phyloP scores from a whole-genome alignment of 1,140 invertebrate genomes.

The Sitobion miscanthi region DNA sequence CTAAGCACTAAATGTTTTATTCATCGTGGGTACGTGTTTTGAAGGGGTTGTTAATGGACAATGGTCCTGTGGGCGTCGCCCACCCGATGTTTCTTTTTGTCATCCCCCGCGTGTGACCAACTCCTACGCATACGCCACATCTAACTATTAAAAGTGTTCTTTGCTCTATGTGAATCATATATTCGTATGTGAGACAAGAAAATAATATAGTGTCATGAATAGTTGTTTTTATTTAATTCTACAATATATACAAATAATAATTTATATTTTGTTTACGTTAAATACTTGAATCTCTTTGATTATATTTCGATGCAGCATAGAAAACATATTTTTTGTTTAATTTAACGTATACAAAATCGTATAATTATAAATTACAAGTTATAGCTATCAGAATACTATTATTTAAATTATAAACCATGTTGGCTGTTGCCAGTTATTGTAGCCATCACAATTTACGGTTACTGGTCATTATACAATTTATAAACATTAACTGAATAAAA shows the following conservation, averaged over 20 bases:
- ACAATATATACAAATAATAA: not conserved
- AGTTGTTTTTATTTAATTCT: slow-evolving; percentile 17
- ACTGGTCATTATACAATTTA: not conserved
- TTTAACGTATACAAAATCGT: not conserved
- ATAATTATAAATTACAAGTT: not conserved
- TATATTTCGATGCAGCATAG: not conserved
- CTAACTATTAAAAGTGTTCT: not conserved
- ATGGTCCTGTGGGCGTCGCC: slow-evolving; percentile 51
- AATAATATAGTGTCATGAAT: slow-evolving; percentile 1
- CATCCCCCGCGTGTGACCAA: slow-evolving; percentile 46
- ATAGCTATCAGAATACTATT: not conserved
- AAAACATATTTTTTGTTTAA: not conserved
- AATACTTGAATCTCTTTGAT: not conserved
- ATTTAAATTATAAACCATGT: not conserved
- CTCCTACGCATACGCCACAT: slow-evolving; percentile 36
- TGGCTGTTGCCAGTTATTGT: not conserved
- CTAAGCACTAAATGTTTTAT: slow-evolving; percentile 18
- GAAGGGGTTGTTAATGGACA: slow-evolving; percentile 51
- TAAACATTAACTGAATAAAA: not conserved
- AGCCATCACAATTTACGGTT: not conserved
- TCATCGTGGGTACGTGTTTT: not conserved
- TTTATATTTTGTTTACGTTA: not conserved
- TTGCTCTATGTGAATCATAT: not conserved
- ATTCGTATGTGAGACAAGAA: not conserved
- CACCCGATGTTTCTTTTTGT: slow-evolving; percentile 41